Conservation (phyloP, 2,797 vertebrate species). For the Cichlasoma orientale region DNA sequence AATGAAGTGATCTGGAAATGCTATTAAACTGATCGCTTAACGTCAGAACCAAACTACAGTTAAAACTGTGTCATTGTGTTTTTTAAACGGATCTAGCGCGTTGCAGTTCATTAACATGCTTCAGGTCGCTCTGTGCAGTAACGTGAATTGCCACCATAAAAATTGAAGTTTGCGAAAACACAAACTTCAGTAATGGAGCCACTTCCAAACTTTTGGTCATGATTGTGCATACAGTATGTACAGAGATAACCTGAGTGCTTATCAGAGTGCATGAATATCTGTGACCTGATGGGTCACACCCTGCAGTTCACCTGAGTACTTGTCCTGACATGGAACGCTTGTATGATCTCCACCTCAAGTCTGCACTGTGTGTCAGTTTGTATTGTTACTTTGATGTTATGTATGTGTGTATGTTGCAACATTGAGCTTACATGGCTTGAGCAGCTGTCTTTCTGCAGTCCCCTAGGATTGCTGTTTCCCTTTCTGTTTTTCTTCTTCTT, state of each 20-base stretch:
- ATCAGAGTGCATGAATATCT: neutral
- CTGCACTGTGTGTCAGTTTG: no score
- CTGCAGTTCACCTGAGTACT: no score
- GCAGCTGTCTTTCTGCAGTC: no score
- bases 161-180: neutral
- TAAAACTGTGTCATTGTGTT: neutral
- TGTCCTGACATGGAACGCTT: neutral
- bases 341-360: neutral
- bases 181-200: no score
- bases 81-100: neutral
- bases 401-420: no score
- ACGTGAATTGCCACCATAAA: neutral
- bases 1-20: neutral
- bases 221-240: neutral
- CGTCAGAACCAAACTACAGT: neutral
- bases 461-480: no score
- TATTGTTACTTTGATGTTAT: no score
- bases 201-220: neutral
- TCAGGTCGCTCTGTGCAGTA: neutral
- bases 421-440: no score
- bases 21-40: neutral
- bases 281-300: fast-evolving
- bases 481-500: no score
- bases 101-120: neutral
- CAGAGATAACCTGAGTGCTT: neutral